Evolutionary conservation across 1,140 invertebrate genomes (phyloP), one percentile per base, ranked within the genome.

Genomic region (Psilanteris sp.): DNA sequence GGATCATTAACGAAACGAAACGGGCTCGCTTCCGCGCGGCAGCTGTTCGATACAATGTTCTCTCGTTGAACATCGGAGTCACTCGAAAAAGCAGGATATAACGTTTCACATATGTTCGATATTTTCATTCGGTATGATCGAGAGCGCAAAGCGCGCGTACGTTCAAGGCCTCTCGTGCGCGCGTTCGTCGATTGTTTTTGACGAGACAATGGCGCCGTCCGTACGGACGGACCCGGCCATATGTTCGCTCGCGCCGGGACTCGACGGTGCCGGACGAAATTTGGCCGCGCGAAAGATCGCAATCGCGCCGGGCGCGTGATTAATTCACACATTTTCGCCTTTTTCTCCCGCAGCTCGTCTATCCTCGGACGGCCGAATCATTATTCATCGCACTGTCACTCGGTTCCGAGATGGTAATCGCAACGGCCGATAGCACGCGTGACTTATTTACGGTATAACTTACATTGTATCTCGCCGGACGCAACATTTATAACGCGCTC

Each of bases 71-170:
- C 55, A 55, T 67, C 55, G 36, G n/a, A 55, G 64, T 32, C 64
- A 68, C 52, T 68, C 31, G 64, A 68, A 57, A 57, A 70, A 59
- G 66, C 66, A 70, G 66, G 66, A 70, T 59, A 70, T 43, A 59
- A 27, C 66, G 54, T 43, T 70, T 43, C 52, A 50, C 52, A 70
- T 59, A 70, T 70, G 66, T 70, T 50, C 43, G 26, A 57, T 70
- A 59, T 70, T 59, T 70, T 57, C 34, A 57, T 55, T 54, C n/a
- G 8, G 59, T 32, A 34, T 39, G 37, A 44, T 41, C 36, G 9
- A 34, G 15, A 3, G 31, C n/a, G 20, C n/a, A n/a, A n/a, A n/a
- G 27, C 27, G 54, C 15, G 41, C 41, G 39, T 29, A 48, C 43
- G 31, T 16, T 36, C 16, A 27, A 37, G 41, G 37, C 27, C 46